Percentiles rank a stretch among this genome's conserved stretches.
phyloP scores from a whole-genome alignment of 2,797 vertebrate genomes.

The Pachyuromys duprasi region DNA sequence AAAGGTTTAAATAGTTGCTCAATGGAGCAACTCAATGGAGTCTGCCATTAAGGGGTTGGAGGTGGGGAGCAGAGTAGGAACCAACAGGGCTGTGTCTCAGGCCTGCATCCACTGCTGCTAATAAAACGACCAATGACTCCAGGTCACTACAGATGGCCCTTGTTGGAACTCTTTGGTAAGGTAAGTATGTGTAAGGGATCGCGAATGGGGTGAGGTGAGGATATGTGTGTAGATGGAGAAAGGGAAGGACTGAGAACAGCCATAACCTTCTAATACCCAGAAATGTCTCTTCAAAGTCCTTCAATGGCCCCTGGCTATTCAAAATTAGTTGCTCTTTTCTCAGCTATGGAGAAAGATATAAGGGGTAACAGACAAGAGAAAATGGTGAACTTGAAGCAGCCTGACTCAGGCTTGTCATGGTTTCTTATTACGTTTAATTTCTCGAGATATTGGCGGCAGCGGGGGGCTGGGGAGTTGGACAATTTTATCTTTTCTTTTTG shows the following conservation, averaged over 20 bases:
- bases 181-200: neutral
- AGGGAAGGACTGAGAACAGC: neutral
- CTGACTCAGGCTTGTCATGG: neutral
- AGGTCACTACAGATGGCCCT: neutral
- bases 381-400: neutral
- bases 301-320: neutral
- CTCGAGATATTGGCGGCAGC: neutral
- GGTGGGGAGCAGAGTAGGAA: no score
- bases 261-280: neutral
- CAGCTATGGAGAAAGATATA: neutral
- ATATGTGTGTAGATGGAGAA: neutral
- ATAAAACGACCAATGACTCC: neutral
- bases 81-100: neutral
- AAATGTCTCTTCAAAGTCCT: neutral
- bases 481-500: neutral
- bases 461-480: neutral
- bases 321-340: neutral
- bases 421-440: neutral
- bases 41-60: no score
- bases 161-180: neutral
- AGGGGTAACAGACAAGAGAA: neutral
- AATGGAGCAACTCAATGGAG: no score
- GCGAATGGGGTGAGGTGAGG: accelerated
- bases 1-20: no score
- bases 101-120: neutral